Evolutionary conservation across 2,113 vertebrate genomes (phyloP), one percentile per base, ranked within the genome.

Genomic region (Ursus arctos): DNA sequence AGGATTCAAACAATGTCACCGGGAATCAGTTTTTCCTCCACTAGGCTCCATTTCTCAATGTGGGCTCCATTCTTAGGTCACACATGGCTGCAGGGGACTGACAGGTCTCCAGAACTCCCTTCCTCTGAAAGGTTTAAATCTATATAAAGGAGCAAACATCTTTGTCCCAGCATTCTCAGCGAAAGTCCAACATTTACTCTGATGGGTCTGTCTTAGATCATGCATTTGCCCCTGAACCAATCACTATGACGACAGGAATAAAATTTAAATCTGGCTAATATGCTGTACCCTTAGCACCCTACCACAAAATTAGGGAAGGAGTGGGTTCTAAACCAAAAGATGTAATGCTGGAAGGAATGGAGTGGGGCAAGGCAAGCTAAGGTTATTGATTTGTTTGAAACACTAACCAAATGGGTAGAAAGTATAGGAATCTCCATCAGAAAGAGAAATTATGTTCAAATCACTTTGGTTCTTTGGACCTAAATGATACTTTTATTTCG

Each of bases 401-500:
- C 22, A 49, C 11, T 55, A 92, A 72, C 31, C 40, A 79, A 86
- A 85, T 31, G 33, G 2, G 47, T 40, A 61, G 55, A 96, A 80
- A 61, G 71, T 13, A 82, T 15, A 77, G 57, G 33, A 59, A 59
- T 36, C 7, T 12, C 51, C 3, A 31, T 12, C 55, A 80, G 71
- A 82, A 80, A 94, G 26, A 93, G 47, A 90, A 83, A 83, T 4
- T 51, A 31, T 67, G 16, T 51, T 88, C 51, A 72, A 91, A 55
- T 67, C 24, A 26, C 16, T 92, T 96, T 93, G 21, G 1, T 79
- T 51, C 53, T 91, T 95, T 89, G 88, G 47, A 49, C 11, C 36
- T 57, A 90, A 83, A 67, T 85, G 72, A 83, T 83, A 61, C 55
- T 81, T 91, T 81, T 55, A 71, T 67, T 89, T 90, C 79, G 1